Conservation (phyloP, 2,113 vertebrate species). For the Zosterops japonicus region DNA sequence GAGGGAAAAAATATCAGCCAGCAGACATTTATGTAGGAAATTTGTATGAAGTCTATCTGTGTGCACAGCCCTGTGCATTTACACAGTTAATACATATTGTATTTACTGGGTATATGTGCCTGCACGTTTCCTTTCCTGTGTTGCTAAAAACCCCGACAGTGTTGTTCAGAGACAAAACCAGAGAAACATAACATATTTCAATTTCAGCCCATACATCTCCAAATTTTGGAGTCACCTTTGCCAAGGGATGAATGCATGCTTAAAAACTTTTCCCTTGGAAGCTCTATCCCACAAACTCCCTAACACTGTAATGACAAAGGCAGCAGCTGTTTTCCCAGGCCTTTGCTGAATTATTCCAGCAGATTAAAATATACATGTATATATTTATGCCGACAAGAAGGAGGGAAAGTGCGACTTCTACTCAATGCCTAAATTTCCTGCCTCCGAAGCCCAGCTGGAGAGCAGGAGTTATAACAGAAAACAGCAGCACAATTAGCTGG, state of each 20-base stretch:
- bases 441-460: conserved; percentile 81
- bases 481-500: conserved; percentile 83
- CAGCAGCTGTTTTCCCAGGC: conserved; percentile 60
- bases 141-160: neutral
- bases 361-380: conserved; percentile 75
- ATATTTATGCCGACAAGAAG: conserved; percentile 74
- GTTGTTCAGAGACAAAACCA: neutral
- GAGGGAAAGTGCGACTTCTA: conserved; percentile 75
- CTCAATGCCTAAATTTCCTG: conserved; percentile 77
- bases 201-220: neutral
- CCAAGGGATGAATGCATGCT: neutral
- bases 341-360: conserved; percentile 62
- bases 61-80: neutral
- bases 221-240: neutral
- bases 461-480: conserved; percentile 83
- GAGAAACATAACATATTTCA: neutral
- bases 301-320: conserved; percentile 3
- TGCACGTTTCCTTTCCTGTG: neutral
- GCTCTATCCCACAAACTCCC: neutral
- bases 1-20: neutral
- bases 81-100: neutral
- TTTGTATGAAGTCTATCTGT: neutral
- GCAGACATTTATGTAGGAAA: neutral
- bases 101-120: neutral
- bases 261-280: conserved; percentile 3